Conservation (phyloP, 2,797 vertebrate species). For the Mormyrops boulengeri region DNA sequence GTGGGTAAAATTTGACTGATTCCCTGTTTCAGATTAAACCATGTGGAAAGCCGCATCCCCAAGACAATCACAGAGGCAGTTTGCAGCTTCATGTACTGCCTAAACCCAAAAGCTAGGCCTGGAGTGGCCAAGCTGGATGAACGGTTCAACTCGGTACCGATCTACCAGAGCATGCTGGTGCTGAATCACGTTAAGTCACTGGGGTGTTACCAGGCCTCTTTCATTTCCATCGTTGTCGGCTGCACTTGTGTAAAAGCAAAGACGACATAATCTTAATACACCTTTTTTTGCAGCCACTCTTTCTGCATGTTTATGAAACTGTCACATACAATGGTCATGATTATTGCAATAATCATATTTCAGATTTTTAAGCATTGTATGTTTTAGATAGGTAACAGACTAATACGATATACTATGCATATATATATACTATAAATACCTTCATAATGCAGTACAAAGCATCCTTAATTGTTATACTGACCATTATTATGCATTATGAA, state of each 20-base stretch:
- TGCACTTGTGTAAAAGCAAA: constrained; percentile 53
- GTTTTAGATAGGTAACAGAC: background rate
- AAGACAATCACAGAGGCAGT: constrained; percentile 53
- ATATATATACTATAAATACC: too few species aligned
- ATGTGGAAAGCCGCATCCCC: constrained; percentile 44
- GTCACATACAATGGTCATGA: background rate
- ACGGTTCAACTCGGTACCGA: constrained; percentile 47
- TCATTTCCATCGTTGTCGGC: constrained; percentile 45
- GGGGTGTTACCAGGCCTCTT: constrained; percentile 42
- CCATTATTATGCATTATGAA: too few species aligned
- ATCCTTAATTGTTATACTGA: too few species aligned
- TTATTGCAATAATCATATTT: background rate
- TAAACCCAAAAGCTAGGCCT: background rate
- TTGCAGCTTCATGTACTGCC: constrained; percentile 48
- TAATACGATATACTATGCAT: background rate
- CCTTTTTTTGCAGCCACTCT: background rate
- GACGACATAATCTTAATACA: background rate
- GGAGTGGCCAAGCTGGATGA: background rate
- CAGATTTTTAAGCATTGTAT: background rate
- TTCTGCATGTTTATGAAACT: background rate
- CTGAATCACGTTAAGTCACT: constrained; percentile 27
- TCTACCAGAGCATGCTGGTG: constrained; percentile 54
- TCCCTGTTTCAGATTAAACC: constrained; percentile 34
- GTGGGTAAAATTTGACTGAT: background rate
- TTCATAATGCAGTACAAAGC: too few species aligned